Evolutionary conservation across 2,113 vertebrate genomes (phyloP).

Genomic region (Paradoxurus hermaphroditus): DNA sequence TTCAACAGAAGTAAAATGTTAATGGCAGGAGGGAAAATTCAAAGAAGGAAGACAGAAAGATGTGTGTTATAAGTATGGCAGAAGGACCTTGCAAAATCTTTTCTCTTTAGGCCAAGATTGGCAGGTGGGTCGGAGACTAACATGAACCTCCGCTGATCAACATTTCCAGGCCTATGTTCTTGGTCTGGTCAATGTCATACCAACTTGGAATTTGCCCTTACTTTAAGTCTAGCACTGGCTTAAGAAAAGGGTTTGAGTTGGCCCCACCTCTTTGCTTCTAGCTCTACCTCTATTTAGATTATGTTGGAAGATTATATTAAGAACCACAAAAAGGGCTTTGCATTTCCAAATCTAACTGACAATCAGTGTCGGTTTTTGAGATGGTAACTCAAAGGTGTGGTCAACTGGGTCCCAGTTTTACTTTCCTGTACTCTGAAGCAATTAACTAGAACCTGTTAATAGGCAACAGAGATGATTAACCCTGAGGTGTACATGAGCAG

Average conservation of each 20-base stretch:
- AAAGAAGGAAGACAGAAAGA: neutral
- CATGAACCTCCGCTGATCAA: neutral
- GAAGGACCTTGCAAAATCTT: neutral
- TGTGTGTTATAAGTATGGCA: neutral
- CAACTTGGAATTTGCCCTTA: neutral
- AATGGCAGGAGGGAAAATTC: neutral
- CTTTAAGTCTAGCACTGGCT: slow-evolving; percentile 7
- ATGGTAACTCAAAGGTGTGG: neutral
- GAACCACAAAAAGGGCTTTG: slow-evolving; percentile 9
- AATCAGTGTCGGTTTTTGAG: slow-evolving; percentile 31
- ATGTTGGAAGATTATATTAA: slow-evolving; percentile 45
- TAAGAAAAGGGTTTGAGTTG: neutral
- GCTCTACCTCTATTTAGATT: slow-evolving; percentile 17
- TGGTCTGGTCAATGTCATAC: neutral
- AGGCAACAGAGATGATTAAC: slow-evolving; percentile 4
- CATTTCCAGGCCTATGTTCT: neutral
- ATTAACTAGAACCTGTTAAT: neutral
- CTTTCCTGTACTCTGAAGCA: neutral
- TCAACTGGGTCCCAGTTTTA: neutral
- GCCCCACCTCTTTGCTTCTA: neutral
- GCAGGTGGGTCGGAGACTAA: neutral
- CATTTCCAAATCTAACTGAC: slow-evolving; percentile 35
- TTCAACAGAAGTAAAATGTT: neutral
- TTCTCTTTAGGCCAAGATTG: neutral
- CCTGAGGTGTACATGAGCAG: neutral